Evolutionary conservation across 2,797 vertebrate species (phyloP), one percentile per base, ranked within the genome.

Genomic region (Eupleurogrammus muticus): DNA sequence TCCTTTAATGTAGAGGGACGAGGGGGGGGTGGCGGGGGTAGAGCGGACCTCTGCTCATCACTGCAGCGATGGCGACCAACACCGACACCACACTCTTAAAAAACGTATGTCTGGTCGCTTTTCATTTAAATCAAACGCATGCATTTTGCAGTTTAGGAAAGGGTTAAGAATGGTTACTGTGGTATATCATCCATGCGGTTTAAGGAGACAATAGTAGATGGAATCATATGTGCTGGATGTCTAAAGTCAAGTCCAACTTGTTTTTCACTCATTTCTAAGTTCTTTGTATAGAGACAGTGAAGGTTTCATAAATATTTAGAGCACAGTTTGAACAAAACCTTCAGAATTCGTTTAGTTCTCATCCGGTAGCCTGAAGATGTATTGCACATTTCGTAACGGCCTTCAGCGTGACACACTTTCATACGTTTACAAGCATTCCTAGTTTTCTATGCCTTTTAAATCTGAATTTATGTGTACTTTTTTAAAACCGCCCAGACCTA

Each of bases 11-110:
- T 61, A 48, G 44, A 68, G 35, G n/a, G 35, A n/a, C 5, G 4
- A 13, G 48, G 7, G 16, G 48, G 47, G 67, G 40, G 40, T 62
- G 72, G 48, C 2, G 16, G 48, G 47, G 67, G 40, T 44, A 64
- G 72, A 50, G 66, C 60, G 69, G 50, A 49, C 71, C 57, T 86
- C 50, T 77, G 46, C 62, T 50, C 28, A 73, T 73, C 40, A 60
- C 44, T 42, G 36, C 60, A 73, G 58, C 48, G 44, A 60, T 17
- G n/a, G 40, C 9, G 50, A 58, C 44, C 74, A 64, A 60, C 51
- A 76, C n/a, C 42, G 24, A 58, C 42, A 71, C 19, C 58, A 66
- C 28, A 34, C 14, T 42, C 42, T 70, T 1, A 19, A 54, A 66
- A 49, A 7, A n/a, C n/a, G 10, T 1, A 44, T 52, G 32, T 53